Evolutionary conservation across 2,113 vertebrate genomes (phyloP).

Genomic region (Bambusicola thoracicus): DNA sequence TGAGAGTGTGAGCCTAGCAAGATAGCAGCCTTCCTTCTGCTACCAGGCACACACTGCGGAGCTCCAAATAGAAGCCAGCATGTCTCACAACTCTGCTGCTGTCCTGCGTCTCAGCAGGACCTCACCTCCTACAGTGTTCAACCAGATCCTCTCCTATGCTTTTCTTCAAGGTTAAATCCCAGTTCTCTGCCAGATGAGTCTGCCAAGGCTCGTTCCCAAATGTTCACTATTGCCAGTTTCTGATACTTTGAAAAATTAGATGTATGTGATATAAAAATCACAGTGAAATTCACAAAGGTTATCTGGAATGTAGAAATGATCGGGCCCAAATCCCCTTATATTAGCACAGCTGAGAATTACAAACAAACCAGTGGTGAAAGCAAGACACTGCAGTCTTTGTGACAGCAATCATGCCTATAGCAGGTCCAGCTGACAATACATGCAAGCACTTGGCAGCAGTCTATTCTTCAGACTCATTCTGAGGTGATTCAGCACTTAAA

Average conservation of each 20-base stretch:
- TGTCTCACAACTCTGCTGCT: background rate
- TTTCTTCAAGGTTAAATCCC: background rate
- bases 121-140: background rate
- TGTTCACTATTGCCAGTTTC: background rate
- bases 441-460: background rate
- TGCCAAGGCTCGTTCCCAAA: background rate
- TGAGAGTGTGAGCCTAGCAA: background rate
- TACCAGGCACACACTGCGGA: background rate
- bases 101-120: rapidly evolving
- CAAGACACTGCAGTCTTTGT: background rate
- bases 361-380: background rate
- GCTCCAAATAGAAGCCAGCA: background rate
- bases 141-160: background rate
- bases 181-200: background rate
- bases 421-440: background rate
- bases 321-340: background rate
- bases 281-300: background rate
- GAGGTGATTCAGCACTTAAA: constrained; percentile 33
- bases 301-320: background rate
- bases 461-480: constrained; percentile 9
- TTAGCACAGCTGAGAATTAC: background rate
- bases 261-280: background rate
- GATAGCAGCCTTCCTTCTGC: background rate
- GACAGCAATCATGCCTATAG: background rate
- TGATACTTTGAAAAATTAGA: constrained; percentile 2